Conservation (phyloP, 2,888 invertebrate genomes). For the Capitulum mitella region DNA sequence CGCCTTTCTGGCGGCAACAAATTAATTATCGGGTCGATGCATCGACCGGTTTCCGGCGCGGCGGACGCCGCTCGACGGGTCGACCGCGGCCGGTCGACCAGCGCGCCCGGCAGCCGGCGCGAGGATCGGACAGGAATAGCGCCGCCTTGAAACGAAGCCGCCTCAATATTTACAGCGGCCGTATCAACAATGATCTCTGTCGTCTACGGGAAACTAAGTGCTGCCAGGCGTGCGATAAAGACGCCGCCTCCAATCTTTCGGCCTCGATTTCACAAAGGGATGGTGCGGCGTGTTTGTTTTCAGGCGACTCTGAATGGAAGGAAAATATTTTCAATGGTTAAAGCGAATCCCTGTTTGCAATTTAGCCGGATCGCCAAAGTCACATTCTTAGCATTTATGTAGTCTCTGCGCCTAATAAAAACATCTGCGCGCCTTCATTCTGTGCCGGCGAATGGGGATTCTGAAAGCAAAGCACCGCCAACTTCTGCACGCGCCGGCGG, state of each 20-base stretch:
- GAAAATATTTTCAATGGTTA: constrained; percentile 23
- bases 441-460: background rate
- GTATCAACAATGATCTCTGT: constrained; percentile 19
- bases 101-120: background rate
- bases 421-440: background rate
- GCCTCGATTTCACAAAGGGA: background rate
- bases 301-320: background rate
- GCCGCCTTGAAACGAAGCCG: background rate
- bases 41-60: background rate
- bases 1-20: constrained; percentile 8
- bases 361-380: background rate
- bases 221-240: constrained; percentile 13
- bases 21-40: constrained; percentile 19
- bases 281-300: constrained; percentile 1
- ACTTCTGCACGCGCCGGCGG: background rate
- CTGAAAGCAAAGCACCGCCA: background rate
- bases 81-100: background rate
- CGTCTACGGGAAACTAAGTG: constrained; percentile 20
- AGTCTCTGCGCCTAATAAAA: constrained; percentile 9
- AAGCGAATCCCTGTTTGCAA: constrained; percentile 24
- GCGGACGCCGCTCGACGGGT: background rate
- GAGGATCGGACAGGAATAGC: constrained; percentile 3
- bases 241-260: background rate
- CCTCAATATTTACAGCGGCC: constrained; percentile 3
- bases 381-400: constrained; percentile 20